These are phyloP conservation scores for Chironomus striatipennis DNA, from an alignment of 1,140 invertebrate species.

Conservation along the genomic window DNA sequence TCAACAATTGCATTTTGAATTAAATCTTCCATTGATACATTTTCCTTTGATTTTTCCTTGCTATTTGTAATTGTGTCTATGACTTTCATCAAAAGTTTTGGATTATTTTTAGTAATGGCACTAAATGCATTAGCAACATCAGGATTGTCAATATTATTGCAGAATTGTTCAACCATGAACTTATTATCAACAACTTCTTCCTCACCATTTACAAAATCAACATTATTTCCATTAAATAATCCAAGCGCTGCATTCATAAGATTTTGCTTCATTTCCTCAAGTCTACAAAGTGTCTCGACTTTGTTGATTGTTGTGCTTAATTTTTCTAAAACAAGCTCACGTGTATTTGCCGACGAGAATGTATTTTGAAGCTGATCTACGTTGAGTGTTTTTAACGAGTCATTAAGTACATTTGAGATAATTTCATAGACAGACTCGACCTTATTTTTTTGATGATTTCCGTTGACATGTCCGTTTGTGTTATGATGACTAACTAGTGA, in stretches of 20 bases:
- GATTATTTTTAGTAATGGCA: conserved; percentile 36
- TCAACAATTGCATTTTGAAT: conserved; percentile 32
- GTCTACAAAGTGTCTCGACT: not conserved
- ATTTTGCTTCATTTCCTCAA: conserved; percentile 20
- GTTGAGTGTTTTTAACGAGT: not conserved
- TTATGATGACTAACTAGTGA: not conserved
- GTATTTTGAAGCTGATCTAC: not conserved
- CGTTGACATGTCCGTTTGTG: not conserved
- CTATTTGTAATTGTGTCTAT: conserved; percentile 28
- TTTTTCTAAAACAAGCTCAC: not conserved
- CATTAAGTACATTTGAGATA: conserved; percentile 17
- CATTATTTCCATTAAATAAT: not conserved
- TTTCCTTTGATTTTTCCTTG: conserved; percentile 30
- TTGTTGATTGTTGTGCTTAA: not conserved
- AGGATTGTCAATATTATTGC: not conserved
- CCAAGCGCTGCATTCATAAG: not conserved
- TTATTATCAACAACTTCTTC: not conserved
- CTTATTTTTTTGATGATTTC: not conserved
- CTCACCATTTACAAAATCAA: not conserved
- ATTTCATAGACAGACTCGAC: not conserved
- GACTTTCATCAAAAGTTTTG: conserved; percentile 34
- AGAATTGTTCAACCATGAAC: not conserved
- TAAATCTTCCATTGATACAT: conserved; percentile 32
- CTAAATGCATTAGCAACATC: conserved; percentile 28
- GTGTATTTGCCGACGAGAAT: not conserved